Base-by-base conservation (phyloP, 1,140 invertebrate genomes). In the Argopecten irradians region DNA sequence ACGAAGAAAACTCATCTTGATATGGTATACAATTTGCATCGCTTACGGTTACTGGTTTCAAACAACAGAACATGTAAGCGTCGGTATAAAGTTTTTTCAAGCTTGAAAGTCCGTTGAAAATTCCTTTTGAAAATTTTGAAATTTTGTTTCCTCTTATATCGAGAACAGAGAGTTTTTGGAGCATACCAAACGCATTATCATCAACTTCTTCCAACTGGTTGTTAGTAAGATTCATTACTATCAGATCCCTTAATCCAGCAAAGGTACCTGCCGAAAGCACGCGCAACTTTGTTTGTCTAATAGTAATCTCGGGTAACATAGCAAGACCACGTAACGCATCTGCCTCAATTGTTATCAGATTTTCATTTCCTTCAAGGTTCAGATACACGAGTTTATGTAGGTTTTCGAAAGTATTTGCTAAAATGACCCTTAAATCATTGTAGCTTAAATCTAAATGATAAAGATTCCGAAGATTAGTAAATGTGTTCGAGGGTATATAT, bases 31-130 rank as follows among this genome's bases (percentile, higher is more conserved):
- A 93, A 0, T 88, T 90, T 39, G 91, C 87, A 8, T 28, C 34
- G 0, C 35, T 33, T 8, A 86, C 86, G 14, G 36, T 9, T 3
- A 85, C 43, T 16, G 87, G 87, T 85, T 88, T 86, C 5, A 90
- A 16, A 82, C 93, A 93, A 43, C 93, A 93, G 32, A 93, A 82
- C 35, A 85, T 87, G 28, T 89, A 93, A 0, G 35, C 83, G 82
- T 91, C 91, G n/a, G 90, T 87, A 22, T 85, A 86, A 9, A 91
- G 34, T 19, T 34, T 11, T 19, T 43, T 22, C 28, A 91, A 84
- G 1, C 71, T 43, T 19, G 34, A 16, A 1, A 91, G 16, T 1
- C 34, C 34, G 14, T 19, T 82, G 43, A 92, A 90, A 14, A 89
- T 34, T 34, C 87, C 87, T 0, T 8, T 1, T 0, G 87, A 34